Evolutionary conservation across 2,113 vertebrate species (phyloP), one percentile per base, ranked within the genome.

Genomic region (Salvelinus namaycush): DNA sequence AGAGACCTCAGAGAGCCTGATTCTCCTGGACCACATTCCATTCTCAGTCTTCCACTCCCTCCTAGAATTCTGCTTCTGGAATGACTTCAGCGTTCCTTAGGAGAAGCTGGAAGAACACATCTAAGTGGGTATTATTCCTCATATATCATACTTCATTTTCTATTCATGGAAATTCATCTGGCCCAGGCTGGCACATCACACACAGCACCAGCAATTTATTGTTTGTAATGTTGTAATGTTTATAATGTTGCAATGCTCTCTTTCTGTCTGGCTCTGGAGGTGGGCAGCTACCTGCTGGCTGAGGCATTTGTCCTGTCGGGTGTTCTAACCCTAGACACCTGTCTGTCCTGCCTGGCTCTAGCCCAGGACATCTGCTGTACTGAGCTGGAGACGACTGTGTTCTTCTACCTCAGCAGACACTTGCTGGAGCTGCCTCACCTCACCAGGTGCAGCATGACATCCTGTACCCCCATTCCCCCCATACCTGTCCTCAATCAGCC

Each of bases 371-470:
- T 91, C 34, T 88, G 89, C 82, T 93, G 93, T 77, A 48, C 65
- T 5, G 91, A 94, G 85, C 84, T 95, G 66, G 87, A 68, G 69
- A 76, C 73, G 9, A 90, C 87, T 0, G 87, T 94, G 27, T 80
- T 92, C 24, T 64, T 26, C 51, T 94, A 92, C 83, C 83, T 94
- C 73, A 92, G 92, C 64, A 87, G 75, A 68, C 88, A 93, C 85
- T 24, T 82, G 70, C n/a, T 66, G 26, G 84, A 94, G 94, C 80
- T 93, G 94, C 49, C 92, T 94, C 24, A 91, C 94, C 22, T 89
- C 80, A 88, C 87, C 31, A 44, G 24, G 68, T 95, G 81, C 93
- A 95, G 79, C 80, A 51, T 13, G 14, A 16, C 4, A 51, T 92
- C 68, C 18, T 22, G 60, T 8, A 64, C 16, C 6, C 34, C 5